Evolutionary conservation across 2,888 invertebrate genomes (phyloP).

Genomic region (Trachelus stipa): DNA sequence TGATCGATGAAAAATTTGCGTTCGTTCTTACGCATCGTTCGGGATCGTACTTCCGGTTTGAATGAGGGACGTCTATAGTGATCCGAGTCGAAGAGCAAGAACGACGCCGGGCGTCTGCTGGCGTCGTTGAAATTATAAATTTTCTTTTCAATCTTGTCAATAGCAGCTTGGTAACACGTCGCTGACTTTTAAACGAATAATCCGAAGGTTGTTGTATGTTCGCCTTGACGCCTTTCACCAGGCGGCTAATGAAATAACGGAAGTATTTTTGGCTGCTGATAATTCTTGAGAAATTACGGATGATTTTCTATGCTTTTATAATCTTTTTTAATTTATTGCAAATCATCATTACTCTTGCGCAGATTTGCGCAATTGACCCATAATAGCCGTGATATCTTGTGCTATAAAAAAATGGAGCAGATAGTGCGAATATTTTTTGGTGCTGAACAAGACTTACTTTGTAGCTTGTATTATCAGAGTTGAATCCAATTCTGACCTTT

Average conservation of each 20-base stretch:
- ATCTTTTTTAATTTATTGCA: too few relatives aligned
- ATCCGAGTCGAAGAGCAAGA: not conserved
- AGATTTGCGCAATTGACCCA: too few relatives aligned
- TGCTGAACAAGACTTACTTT: too few relatives aligned
- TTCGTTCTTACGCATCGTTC: not conserved
- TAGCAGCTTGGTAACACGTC: too few relatives aligned
- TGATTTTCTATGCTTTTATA: too few relatives aligned
- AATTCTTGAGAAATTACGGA: not conserved
- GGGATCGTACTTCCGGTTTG: not conserved
- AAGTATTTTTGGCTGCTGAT: not conserved
- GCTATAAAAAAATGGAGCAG: too few relatives aligned
- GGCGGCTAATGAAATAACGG: not conserved
- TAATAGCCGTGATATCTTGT: too few relatives aligned
- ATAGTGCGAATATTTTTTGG: rapidly evolving
- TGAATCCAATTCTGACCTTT: rapidly evolving
- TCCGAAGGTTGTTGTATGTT: not conserved
- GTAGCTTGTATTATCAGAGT: too few relatives aligned
- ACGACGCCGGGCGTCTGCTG: not conserved
- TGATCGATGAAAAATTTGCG: not conserved
- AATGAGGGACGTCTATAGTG: not conserved
- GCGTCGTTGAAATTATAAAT: not conserved
- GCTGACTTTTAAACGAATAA: not conserved
- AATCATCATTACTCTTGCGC: too few relatives aligned
- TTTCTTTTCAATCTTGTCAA: not conserved
- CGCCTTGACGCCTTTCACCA: not conserved